These are phyloP conservation scores for Ambastaia sidthimunki DNA, from an alignment of 2,797 vertebrate species.

Conservation along the genomic window DNA sequence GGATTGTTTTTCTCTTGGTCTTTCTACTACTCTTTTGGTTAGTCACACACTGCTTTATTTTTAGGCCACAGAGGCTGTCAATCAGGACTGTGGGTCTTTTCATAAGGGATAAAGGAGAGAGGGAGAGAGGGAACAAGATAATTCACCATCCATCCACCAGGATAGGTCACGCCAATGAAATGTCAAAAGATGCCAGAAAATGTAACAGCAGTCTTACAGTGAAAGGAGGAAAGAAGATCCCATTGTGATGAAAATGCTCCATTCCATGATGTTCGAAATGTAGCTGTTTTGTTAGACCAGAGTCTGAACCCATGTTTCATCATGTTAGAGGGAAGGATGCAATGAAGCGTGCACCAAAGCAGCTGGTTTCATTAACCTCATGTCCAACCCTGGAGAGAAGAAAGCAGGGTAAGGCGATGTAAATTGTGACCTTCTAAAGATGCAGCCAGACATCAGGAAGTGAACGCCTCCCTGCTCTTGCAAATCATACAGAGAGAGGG, in stretches of 20 bases:
- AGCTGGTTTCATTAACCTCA: slow-evolving; percentile 86
- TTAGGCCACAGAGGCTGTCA: slow-evolving; percentile 42
- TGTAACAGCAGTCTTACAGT: slow-evolving; percentile 31
- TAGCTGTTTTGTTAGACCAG: slow-evolving; percentile 48
- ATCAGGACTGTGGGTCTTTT: slow-evolving; percentile 49
- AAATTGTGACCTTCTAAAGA: slow-evolving; percentile 78
- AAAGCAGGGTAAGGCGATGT: slow-evolving; percentile 67
- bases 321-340: slow-evolving; percentile 68
- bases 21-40: neutral
- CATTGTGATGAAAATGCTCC: slow-evolving; percentile 51
- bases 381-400: slow-evolving; percentile 71
- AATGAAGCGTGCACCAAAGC: slow-evolving; percentile 74
- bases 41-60: slow-evolving; percentile 3
- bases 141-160: neutral
- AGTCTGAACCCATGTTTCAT: slow-evolving; percentile 67
- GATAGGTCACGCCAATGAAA: slow-evolving; percentile 38
- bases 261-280: slow-evolving; percentile 45
- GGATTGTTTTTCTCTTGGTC: slow-evolving; percentile 47
- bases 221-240: slow-evolving; percentile 36
- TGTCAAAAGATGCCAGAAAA: slow-evolving; percentile 44
- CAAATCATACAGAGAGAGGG: slow-evolving; percentile 52
- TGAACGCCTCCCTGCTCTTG: slow-evolving; percentile 57
- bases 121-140: slow-evolving; percentile 21
- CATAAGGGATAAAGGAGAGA: neutral
- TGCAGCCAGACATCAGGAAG: slow-evolving; percentile 65